A percentile compares a stretch with the other conserved stretches of the same genome.
Conservation (phyloP, 2,113 vertebrate genomes). For the Scomber japonicus region DNA sequence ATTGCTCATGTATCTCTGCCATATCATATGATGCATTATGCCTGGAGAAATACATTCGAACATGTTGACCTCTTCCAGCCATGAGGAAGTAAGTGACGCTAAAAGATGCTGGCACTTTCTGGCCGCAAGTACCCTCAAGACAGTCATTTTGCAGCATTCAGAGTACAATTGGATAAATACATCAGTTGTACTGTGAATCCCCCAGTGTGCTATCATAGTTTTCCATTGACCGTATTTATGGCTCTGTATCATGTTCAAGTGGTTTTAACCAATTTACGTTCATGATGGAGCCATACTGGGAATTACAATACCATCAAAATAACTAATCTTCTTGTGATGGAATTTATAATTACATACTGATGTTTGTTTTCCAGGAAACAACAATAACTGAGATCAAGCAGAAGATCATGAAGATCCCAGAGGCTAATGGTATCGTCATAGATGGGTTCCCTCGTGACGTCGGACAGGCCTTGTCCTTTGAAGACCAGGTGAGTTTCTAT, state of each 20-base stretch:
- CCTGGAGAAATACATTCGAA: constrained; percentile 36
- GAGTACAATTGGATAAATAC: constrained; percentile 31
- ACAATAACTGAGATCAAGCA: constrained; percentile 99
- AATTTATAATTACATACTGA: constrained; percentile 3
- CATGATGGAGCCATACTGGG: not conserved
- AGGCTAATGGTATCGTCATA: constrained; percentile 95
- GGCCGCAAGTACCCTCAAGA: constrained; percentile 21
- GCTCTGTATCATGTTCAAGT: constrained; percentile 18
- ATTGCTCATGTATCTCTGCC: constrained; percentile 49
- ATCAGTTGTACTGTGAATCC: constrained; percentile 7
- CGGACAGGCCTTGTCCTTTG: constrained; percentile 96
- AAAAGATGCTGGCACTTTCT: constrained; percentile 56
- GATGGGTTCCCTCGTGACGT: constrained; percentile 98
- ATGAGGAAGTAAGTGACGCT: constrained; percentile 75
- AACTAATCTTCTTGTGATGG: not conserved
- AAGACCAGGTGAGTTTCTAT: constrained; percentile 93
- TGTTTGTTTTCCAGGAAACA: constrained; percentile 89
- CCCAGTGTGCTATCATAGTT: not conserved
- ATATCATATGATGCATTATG: constrained; percentile 51
- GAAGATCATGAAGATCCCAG: constrained; percentile 97
- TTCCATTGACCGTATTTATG: constrained; percentile 10
- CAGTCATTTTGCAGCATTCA: constrained; percentile 19
- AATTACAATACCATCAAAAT: constrained; percentile 9
- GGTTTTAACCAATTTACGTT: not conserved
- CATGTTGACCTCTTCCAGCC: constrained; percentile 71